A percentile compares a stretch with the other conserved stretches of the same genome.
Evolutionary conservation across 2,888 invertebrate genomes (phyloP).

Genomic region (Zonitis immaculata): DNA sequence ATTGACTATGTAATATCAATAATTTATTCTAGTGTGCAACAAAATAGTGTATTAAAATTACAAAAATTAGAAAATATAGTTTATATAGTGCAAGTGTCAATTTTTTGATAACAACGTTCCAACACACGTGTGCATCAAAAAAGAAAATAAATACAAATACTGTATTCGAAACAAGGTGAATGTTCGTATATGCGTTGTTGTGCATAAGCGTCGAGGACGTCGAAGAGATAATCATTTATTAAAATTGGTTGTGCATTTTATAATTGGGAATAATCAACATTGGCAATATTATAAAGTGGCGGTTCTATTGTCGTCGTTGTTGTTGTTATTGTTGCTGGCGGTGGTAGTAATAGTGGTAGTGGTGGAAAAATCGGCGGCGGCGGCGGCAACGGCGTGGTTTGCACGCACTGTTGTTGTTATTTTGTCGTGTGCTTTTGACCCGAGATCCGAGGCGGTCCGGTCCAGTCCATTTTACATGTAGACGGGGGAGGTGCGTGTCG

Average conservation of each 20-base stretch:
- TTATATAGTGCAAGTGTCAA: neutral
- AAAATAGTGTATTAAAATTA: neutral
- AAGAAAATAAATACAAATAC: neutral
- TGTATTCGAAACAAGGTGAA: neutral
- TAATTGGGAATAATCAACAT: no score
- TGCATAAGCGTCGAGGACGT: neutral
- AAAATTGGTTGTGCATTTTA: no score
- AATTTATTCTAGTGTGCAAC: neutral
- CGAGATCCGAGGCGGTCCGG: constrained; percentile 46
- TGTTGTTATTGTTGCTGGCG: neutral
- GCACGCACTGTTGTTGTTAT: constrained; percentile 69
- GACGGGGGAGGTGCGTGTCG: constrained; percentile 44
- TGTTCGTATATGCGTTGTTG: neutral
- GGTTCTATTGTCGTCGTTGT: neutral
- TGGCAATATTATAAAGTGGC: no score
- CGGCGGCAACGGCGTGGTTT: constrained; percentile 40
- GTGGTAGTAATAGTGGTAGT: no score
- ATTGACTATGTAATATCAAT: neutral
- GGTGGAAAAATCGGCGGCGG: neutral
- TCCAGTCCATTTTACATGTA: constrained; percentile 49
- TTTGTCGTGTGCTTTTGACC: constrained; percentile 64
- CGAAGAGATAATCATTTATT: neutral
- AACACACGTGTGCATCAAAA: neutral
- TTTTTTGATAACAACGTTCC: neutral
- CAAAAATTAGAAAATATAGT: neutral